phyloP scores from a whole-genome alignment of 2,888 invertebrate genomes.

The Ophion costatus region DNA sequence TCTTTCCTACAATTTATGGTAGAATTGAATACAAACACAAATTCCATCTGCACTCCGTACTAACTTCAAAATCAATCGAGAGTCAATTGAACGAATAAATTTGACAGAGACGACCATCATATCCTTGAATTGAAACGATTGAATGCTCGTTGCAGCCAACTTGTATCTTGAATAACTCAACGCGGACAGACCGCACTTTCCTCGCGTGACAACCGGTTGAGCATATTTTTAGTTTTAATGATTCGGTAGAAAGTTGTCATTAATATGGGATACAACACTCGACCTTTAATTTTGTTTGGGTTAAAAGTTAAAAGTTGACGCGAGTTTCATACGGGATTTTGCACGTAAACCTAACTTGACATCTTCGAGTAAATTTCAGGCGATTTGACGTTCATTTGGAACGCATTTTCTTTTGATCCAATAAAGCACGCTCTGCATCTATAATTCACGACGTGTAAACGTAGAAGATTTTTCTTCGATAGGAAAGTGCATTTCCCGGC shows the following conservation, averaged over 20 bases:
- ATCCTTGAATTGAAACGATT: conserved; percentile 8
- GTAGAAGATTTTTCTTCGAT: too few relatives aligned
- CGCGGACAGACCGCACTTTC: neutral
- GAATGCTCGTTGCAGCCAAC: neutral
- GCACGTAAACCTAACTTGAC: neutral
- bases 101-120: conserved; percentile 24
- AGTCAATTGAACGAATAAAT: neutral
- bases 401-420: neutral
- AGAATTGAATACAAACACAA: neutral
- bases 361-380: neutral
- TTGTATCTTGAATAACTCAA: conserved; percentile 3
- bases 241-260: conserved; percentile 21
- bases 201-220: neutral
- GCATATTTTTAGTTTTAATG: conserved; percentile 4
- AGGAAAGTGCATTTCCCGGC: too few relatives aligned
- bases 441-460: neutral
- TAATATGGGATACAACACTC: neutral
- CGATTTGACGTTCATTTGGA: neutral
- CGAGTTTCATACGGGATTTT: neutral
- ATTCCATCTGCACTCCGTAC: neutral
- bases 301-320: neutral
- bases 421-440: neutral
- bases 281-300: conserved; percentile 21
- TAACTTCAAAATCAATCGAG: neutral
- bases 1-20: too few relatives aligned